These are phyloP conservation scores for Parochlus steinenii DNA, from an alignment of 2,888 invertebrate species.

Conservation along the genomic window DNA sequence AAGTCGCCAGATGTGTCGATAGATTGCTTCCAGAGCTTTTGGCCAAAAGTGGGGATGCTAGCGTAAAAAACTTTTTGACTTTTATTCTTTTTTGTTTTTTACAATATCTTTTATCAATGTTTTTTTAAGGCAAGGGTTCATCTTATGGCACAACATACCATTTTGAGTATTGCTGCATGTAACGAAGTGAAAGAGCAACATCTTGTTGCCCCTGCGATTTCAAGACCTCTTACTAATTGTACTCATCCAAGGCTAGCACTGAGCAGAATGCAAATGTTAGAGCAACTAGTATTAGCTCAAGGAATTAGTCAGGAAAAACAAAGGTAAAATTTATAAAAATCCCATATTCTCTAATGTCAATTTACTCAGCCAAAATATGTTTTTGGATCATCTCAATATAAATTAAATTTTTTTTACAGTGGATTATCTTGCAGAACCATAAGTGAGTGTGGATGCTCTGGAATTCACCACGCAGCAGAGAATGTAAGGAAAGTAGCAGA, in stretches of 20 bases:
- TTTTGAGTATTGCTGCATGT: slow-evolving; percentile 69
- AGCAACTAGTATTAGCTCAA: slow-evolving; percentile 66
- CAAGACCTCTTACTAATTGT: slow-evolving; percentile 66
- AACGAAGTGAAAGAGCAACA: slow-evolving; percentile 65
- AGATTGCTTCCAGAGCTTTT: slow-evolving; percentile 66
- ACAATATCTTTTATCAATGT: no score
- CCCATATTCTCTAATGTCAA: neutral
- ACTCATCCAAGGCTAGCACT: slow-evolving; percentile 75
- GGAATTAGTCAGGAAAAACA: slow-evolving; percentile 78
- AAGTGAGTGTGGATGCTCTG: slow-evolving; percentile 73
- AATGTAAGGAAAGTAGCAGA: slow-evolving; percentile 78
- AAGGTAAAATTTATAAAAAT: no score
- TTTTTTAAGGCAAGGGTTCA: slow-evolving; percentile 73
- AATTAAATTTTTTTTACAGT: slow-evolving; percentile 35
- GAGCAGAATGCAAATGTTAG: slow-evolving; percentile 74
- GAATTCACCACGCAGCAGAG: slow-evolving; percentile 76
- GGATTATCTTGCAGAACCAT: slow-evolving; percentile 69
- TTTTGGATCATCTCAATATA: no score
- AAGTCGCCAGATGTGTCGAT: slow-evolving; percentile 68
- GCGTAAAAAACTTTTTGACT: no score
- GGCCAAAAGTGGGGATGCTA: slow-evolving; percentile 75
- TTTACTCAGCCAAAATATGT: slow-evolving; percentile 1
- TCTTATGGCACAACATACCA: slow-evolving; percentile 74
- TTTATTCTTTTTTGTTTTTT: no score
- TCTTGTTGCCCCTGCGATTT: slow-evolving; percentile 66